A percentile compares a stretch with the other conserved stretches of the same genome.
Conservation (phyloP, 2,797 vertebrate genomes). For the Chaenodraco wilsoni region DNA sequence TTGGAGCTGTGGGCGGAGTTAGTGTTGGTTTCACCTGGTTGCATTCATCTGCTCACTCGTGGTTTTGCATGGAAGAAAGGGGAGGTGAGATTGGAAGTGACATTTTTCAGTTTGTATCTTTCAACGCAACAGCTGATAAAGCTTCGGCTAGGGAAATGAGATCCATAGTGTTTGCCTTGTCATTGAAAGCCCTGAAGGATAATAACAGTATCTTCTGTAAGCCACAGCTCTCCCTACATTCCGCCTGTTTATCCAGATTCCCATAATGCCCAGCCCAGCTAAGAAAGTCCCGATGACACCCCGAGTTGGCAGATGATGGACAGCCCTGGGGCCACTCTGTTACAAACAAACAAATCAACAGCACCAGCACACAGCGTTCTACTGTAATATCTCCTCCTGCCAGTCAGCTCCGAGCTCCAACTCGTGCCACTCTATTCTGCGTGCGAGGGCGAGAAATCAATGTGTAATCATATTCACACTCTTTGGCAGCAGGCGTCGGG, state of each 20-base stretch:
- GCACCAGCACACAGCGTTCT: slow-evolving; percentile 55
- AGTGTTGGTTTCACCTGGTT: too few species aligned
- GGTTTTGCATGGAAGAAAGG: too few species aligned
- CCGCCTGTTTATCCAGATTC: slow-evolving; percentile 41
- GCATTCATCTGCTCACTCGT: too few species aligned
- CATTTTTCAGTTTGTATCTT: too few species aligned
- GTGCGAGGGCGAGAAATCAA: slow-evolving; percentile 71
- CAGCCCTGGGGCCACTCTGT: slow-evolving; percentile 57
- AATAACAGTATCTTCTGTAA: slow-evolving; percentile 33
- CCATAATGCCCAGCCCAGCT: slow-evolving; percentile 29
- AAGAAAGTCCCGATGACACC: slow-evolving; percentile 60
- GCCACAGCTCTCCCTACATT: slow-evolving; percentile 28
- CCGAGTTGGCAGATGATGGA: slow-evolving; percentile 64
- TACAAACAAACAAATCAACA: slow-evolving; percentile 76
- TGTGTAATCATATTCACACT: slow-evolving; percentile 71
- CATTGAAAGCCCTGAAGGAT: slow-evolving; percentile 24
- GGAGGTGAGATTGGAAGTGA: too few species aligned
- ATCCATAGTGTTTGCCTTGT: slow-evolving; percentile 11
- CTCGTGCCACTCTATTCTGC: slow-evolving; percentile 57
- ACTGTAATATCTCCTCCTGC: slow-evolving; percentile 61
- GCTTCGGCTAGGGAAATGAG: slow-evolving; percentile 5
- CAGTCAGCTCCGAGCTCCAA: slow-evolving; percentile 58
- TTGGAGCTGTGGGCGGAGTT: too few species aligned
- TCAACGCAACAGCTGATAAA: not conserved
- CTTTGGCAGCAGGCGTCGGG: slow-evolving; percentile 54